phyloP scores from a whole-genome alignment of 2,888 invertebrate genomes.

The Lissocephala sabroskyi region DNA sequence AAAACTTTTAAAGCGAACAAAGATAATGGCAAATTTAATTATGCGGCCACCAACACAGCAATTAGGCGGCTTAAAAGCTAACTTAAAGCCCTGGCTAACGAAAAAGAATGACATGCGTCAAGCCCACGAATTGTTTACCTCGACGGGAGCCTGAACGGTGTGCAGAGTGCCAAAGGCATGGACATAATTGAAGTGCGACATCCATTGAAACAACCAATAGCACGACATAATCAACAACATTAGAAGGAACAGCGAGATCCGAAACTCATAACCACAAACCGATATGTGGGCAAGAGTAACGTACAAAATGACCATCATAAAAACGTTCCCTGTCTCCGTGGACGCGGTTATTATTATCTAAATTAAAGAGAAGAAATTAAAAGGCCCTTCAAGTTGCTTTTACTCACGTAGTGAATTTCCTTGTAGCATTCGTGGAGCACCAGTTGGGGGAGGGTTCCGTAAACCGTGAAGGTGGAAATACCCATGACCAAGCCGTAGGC shows the following conservation, averaged over 20 bases:
- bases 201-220: constrained; percentile 13
- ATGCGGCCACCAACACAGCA: too few relatives aligned
- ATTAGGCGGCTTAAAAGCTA: too few relatives aligned
- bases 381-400: not conserved
- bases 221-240: not conserved
- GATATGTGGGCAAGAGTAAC: constrained; percentile 23
- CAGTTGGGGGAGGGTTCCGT: constrained; percentile 19
- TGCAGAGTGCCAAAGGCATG: constrained; percentile 17
- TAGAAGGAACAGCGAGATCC: constrained; percentile 32
- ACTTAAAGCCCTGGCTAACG: too few relatives aligned
- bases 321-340: constrained; percentile 7
- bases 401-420: constrained; percentile 12
- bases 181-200: constrained; percentile 1
- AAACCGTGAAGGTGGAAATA: constrained; percentile 14
- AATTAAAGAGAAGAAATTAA: not conserved
- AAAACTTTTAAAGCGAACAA: too few relatives aligned
- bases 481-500: constrained; percentile 32
- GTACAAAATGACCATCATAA: constrained; percentile 12
- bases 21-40: too few relatives aligned
- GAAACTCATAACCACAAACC: constrained; percentile 35
- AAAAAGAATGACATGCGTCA: not conserved
- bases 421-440: constrained; percentile 19
- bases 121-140: not conserved
- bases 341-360: constrained; percentile 20
- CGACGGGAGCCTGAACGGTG: constrained; percentile 1